Evolutionary conservation across 2,113 vertebrate species (phyloP).

Genomic region (Petaurus breviceps): DNA sequence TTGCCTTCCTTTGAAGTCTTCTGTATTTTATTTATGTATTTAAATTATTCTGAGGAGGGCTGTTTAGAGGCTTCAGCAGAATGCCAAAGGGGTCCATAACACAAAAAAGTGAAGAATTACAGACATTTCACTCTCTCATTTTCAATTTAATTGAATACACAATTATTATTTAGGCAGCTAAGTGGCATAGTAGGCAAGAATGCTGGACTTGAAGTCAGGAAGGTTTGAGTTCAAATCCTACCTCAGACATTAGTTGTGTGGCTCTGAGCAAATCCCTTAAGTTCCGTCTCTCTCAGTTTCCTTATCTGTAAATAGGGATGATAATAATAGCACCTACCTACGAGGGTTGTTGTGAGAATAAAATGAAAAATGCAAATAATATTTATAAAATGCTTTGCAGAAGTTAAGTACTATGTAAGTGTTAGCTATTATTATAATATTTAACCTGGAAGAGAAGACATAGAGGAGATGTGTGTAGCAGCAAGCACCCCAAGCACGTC

Average conservation of each 20-base stretch:
- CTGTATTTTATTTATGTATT: not conserved
- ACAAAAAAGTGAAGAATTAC: not conserved
- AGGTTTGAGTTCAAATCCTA: not conserved
- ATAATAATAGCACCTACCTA: not conserved
- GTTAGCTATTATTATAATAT: not conserved
- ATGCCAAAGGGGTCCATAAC: not conserved
- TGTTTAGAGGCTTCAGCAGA: not conserved
- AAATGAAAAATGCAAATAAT: not conserved
- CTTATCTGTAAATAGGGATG: not conserved
- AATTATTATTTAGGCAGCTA: not conserved
- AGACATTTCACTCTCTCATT: not conserved
- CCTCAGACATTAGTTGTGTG: rapidly evolving
- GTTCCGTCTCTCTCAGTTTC: not conserved
- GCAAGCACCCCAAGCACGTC: no score
- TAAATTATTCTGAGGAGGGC: not conserved
- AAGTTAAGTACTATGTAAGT: not conserved
- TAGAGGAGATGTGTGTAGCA: not conserved
- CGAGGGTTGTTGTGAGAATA: not conserved
- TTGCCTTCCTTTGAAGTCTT: not conserved
- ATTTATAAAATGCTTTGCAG: not conserved
- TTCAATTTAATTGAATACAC: not conserved
- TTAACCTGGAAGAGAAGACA: not conserved
- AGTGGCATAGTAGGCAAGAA: not conserved
- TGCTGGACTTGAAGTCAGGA: not conserved
- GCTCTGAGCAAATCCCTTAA: not conserved